Evolutionary conservation across 1,140 invertebrate species (phyloP).

Genomic region (Aphelinus certus): DNA sequence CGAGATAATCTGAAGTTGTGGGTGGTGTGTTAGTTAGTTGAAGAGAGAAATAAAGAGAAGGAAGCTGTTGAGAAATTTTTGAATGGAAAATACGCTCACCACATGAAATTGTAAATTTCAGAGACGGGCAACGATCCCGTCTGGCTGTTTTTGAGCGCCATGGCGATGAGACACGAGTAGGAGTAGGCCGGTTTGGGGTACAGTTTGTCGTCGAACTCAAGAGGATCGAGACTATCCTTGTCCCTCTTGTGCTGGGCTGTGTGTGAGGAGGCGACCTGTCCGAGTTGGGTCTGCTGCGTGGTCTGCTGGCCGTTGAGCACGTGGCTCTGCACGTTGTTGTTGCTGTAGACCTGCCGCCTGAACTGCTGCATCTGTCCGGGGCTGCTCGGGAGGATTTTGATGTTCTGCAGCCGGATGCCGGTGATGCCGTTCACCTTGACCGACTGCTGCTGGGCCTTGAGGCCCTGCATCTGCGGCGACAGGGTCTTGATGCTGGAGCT

Average conservation of each 20-base stretch:
- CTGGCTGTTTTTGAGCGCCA: conserved; percentile 95
- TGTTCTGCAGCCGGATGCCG: conserved; percentile 65
- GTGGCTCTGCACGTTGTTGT: conserved; percentile 54
- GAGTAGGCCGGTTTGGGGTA: conserved; percentile 98
- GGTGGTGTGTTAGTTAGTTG: no score
- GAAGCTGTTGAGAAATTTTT: neutral
- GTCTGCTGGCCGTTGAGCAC: neutral
- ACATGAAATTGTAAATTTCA: conserved; percentile 99
- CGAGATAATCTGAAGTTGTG: no score
- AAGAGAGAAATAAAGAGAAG: no score
- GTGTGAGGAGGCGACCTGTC: conserved; percentile 40
- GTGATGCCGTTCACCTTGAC: conserved; percentile 48
- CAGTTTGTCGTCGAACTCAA: conserved; percentile 71
- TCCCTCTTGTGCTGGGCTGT: conserved; percentile 51
- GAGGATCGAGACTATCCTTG: conserved; percentile 49
- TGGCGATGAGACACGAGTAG: conserved; percentile 96
- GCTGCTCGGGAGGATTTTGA: conserved; percentile 52
- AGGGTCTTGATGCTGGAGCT: conserved; percentile 52
- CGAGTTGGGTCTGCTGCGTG: neutral
- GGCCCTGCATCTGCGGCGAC: conserved; percentile 51
- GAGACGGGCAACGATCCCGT: conserved; percentile 95
- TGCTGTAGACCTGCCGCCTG: conserved; percentile 64
- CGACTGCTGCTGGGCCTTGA: conserved; percentile 43
- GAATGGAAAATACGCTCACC: conserved; percentile 71
- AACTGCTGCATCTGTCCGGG: conserved; percentile 54